These are phyloP conservation scores for Clistopyga incitator DNA, from an alignment of 2,888 invertebrate species.

Conservation along the genomic window DNA sequence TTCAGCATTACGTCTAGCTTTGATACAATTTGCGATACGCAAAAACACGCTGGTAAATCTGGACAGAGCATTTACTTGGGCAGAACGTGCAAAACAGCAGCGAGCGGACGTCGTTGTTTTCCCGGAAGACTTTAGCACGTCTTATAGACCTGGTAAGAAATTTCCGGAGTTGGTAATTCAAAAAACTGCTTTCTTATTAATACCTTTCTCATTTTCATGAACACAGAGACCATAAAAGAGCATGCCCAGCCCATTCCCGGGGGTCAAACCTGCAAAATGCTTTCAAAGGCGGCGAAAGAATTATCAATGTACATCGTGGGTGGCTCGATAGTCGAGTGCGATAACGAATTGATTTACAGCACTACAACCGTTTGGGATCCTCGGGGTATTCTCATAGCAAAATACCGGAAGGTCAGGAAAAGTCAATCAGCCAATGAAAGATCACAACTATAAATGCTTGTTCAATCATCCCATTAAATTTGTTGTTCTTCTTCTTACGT, in stretches of 20 bases:
- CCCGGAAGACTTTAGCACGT: slow-evolving; percentile 97
- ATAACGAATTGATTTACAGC: slow-evolving; percentile 90
- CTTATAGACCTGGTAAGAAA: slow-evolving; percentile 87
- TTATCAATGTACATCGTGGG: slow-evolving; percentile 93
- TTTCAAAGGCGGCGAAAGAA: slow-evolving; percentile 91
- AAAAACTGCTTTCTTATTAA: too few relatives aligned
- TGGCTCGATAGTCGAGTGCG: slow-evolving; percentile 95
- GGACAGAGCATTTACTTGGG: slow-evolving; percentile 88
- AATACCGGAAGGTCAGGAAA: slow-evolving; percentile 91
- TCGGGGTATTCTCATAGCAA: slow-evolving; percentile 91
- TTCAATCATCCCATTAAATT: too few relatives aligned
- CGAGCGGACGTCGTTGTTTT: slow-evolving; percentile 88
- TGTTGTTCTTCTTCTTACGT: too few relatives aligned
- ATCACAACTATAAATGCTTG: neutral
- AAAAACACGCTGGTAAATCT: slow-evolving; percentile 92
- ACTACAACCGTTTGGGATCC: slow-evolving; percentile 95
- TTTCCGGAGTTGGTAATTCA: too few relatives aligned
- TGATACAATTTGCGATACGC: slow-evolving; percentile 93
- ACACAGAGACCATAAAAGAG: slow-evolving; percentile 89
- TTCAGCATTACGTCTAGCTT: slow-evolving; percentile 89
- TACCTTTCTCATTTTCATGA: slow-evolving; percentile 66
- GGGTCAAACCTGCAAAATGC: slow-evolving; percentile 90
- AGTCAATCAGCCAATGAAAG: neutral
- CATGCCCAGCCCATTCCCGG: slow-evolving; percentile 94
- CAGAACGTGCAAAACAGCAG: slow-evolving; percentile 89